A percentile compares a stretch with the other conserved stretches of the same genome.
Conservation (phyloP, 2,888 invertebrate species). For the Drosophila monieri region DNA sequence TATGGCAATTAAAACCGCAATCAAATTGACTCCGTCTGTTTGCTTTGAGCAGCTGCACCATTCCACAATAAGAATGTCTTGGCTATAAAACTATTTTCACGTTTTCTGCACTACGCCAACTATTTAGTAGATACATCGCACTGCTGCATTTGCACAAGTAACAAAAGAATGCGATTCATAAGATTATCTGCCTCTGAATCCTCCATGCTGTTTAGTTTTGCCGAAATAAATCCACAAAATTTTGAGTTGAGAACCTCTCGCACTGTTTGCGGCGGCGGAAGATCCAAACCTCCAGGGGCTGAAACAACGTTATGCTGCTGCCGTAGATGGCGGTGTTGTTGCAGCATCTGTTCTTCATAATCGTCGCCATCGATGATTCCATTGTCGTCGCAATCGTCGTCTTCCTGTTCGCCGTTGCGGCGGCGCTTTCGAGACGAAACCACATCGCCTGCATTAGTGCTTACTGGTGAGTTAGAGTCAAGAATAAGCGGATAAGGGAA, state of each 20-base stretch:
- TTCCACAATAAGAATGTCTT: conserved; percentile 53
- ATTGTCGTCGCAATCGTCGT: conserved; percentile 40
- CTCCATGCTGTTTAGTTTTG: conserved; percentile 82
- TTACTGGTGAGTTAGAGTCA: conserved; percentile 76
- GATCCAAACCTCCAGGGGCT: conserved; percentile 59
- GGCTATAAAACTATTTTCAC: conserved; percentile 34
- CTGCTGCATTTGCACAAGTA: conserved; percentile 81
- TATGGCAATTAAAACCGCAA: conserved; percentile 46
- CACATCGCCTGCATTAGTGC: conserved; percentile 38
- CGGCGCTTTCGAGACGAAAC: conserved; percentile 61
- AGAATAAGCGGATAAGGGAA: conserved; percentile 82
- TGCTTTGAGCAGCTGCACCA: conserved; percentile 64
- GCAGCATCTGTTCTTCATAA: conserved; percentile 81
- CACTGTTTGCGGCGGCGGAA: conserved; percentile 81
- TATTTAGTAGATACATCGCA: conserved; percentile 60
- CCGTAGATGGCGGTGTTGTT: conserved; percentile 81
- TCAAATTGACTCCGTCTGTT: conserved; percentile 16
- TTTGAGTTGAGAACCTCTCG: conserved; percentile 82
- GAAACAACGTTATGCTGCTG: conserved; percentile 71
- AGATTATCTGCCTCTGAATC: conserved; percentile 82
- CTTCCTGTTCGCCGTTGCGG: conserved; percentile 60
- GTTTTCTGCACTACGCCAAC: neutral
- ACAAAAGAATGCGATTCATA: conserved; percentile 82
- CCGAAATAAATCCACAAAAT: conserved; percentile 82
- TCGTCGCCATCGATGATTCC: conserved; percentile 62